These are phyloP conservation scores for Ladona fulva DNA, from an alignment of 1,140 invertebrate species.

Conservation along the genomic window DNA sequence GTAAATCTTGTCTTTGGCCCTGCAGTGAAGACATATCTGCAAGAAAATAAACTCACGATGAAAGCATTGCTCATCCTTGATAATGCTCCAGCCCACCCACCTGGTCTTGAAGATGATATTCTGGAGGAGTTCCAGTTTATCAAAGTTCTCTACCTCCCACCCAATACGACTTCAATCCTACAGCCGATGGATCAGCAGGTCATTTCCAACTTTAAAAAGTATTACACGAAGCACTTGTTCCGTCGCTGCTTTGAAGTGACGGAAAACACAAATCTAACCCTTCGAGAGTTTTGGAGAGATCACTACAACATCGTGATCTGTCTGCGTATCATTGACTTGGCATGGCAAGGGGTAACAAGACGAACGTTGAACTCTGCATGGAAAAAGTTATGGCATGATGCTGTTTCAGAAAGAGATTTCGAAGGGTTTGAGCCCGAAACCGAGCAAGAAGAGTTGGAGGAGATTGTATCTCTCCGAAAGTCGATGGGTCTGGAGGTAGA, in stretches of 20 bases:
- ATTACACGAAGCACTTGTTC: constrained; percentile 25
- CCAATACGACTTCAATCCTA: constrained; percentile 39
- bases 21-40: no score
- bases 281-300: constrained; percentile 25
- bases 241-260: constrained; percentile 20
- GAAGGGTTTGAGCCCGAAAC: constrained; percentile 23
- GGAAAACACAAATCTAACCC: constrained; percentile 21
- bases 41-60: no score
- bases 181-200: constrained; percentile 42
- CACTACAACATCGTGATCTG: constrained; percentile 23
- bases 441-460: constrained; percentile 24
- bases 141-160: constrained; percentile 29
- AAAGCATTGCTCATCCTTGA: no score
- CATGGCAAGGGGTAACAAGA: no score
- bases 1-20: no score
- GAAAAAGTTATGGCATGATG: constrained; percentile 29
- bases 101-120: constrained; percentile 22
- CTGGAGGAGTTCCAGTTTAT: constrained; percentile 27
- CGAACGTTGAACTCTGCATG: constrained; percentile 29
- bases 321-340: no score
- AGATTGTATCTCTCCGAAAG: constrained; percentile 30
- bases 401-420: constrained; percentile 23
- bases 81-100: constrained; percentile 32
- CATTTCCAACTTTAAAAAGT: constrained; percentile 30
- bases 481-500: constrained; percentile 27